Evolutionary conservation across 2,113 vertebrate genomes (phyloP).

Genomic region (Scalopus aquaticus): DNA sequence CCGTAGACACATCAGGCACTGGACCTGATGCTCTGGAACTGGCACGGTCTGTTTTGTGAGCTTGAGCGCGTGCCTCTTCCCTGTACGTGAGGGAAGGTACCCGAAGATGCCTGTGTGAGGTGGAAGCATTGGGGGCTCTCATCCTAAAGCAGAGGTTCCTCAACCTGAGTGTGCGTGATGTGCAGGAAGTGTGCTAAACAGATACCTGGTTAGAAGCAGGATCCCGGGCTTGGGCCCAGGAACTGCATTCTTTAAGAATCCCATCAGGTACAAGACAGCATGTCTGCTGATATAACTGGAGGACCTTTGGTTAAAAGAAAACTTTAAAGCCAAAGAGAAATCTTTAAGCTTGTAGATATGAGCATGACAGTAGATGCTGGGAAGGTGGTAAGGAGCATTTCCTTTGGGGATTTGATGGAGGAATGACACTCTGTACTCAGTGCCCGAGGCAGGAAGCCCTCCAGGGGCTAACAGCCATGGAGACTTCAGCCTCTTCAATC

Average conservation of each 20-base stretch:
- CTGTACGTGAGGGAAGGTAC: neutral
- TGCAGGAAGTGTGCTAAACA: neutral
- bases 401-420: neutral
- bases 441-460: neutral
- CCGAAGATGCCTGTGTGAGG: neutral
- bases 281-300: neutral
- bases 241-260: neutral
- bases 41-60: neutral
- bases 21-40: too few species aligned
- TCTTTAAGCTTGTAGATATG: neutral
- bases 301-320: neutral
- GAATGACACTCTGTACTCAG: neutral
- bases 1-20: neutral
- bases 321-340: neutral
- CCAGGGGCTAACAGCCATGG: neutral
- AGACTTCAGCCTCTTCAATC: neutral
- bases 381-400: neutral
- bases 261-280: too few species aligned
- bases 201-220: fast-evolving
- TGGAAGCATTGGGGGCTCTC: neutral
- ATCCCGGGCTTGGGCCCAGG: too few species aligned
- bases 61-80: fast-evolving
- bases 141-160: neutral
- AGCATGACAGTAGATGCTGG: neutral
- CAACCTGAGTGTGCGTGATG: neutral